Base-by-base conservation (phyloP, 1,140 invertebrate species). In the Aphaenogaster floridana region DNA sequence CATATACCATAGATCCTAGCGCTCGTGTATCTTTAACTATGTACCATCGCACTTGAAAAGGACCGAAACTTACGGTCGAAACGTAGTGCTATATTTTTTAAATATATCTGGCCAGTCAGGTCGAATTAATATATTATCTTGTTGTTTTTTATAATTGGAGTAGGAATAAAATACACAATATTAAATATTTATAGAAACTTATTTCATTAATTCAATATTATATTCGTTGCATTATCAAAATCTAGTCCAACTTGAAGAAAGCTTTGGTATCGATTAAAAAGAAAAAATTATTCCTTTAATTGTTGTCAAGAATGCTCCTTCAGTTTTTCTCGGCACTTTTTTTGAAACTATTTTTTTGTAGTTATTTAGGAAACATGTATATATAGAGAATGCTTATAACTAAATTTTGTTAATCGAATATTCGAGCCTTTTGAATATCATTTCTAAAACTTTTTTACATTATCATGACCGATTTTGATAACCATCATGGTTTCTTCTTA, bases 401-500 rank as follows among this genome's bases (percentile, higher is more conserved):
- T 39, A 45, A n/a, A 77, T 15, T 71, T 9, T 66, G 81, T 76
- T 90, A 91, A 86, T 28, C 28, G 28, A 28, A 28, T 28, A 28
- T 57, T 95, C 50, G 96, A 96, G 87, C 95, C 95, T 94, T 98
- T 98, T 42, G 97, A 97, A 94, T 98, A 98, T 76, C 97, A 95
- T 95, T 99, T 99, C 98, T 98, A 99, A 96, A 98, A 99, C 86
- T 97, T 97, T 95, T 98, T 98, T 4, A 99, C 98, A 92, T 98
- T 98, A 91, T 99, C 98, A 93, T 99, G 98, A 0, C 98, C 98
- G 66, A 96, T 96, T 93, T 98, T 97, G 54, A 97, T 98, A 15
- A 99, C 98, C 42, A 99, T 97, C 96, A 99, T 97, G 1, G 98
- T 98, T 89, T 96, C 86, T 97, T 97, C 88, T 95, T 95, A 86